These are phyloP conservation scores for Acrobasis repandana DNA, from an alignment of 2,888 invertebrate species.

Conservation along the genomic window DNA sequence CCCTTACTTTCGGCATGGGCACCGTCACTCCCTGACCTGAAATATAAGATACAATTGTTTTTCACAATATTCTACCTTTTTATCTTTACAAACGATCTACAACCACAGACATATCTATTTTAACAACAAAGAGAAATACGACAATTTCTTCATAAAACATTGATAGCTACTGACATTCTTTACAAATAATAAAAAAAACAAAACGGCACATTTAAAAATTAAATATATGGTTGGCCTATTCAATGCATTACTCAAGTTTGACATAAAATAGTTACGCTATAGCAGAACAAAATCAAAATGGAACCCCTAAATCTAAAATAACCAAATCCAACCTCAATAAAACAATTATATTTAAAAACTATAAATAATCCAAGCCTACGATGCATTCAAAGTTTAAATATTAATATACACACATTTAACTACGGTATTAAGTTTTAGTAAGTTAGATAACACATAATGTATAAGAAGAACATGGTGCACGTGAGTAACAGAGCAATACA, in stretches of 20 bases:
- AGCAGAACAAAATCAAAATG: background rate
- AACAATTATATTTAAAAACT: background rate
- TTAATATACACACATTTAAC: slow-evolving; percentile 30
- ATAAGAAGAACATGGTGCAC: slow-evolving; percentile 47
- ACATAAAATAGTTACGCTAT: background rate
- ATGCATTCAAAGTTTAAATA: slow-evolving; percentile 28
- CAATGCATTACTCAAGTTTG: no score
- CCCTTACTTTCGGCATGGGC: slow-evolving; percentile 31
- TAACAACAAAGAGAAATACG: no score
- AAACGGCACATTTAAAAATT: no score
- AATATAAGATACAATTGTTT: slow-evolving; percentile 30
- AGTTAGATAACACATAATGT: slow-evolving; percentile 46
- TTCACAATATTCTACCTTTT: background rate
- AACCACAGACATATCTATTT: background rate
- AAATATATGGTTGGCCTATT: no score
- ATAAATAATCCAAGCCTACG: background rate
- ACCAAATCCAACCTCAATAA: background rate
- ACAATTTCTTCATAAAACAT: no score
- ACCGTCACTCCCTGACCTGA: slow-evolving; percentile 34
- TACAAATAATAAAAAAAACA: no score
- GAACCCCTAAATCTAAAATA: background rate
- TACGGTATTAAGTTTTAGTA: slow-evolving; percentile 45
- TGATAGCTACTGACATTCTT: no score
- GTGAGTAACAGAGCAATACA: slow-evolving; percentile 71
- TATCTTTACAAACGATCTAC: background rate